Percentiles rank a stretch among this genome's conserved stretches.
phyloP scores from a whole-genome alignment of 2,888 invertebrate genomes.

The Lingula anatina region DNA sequence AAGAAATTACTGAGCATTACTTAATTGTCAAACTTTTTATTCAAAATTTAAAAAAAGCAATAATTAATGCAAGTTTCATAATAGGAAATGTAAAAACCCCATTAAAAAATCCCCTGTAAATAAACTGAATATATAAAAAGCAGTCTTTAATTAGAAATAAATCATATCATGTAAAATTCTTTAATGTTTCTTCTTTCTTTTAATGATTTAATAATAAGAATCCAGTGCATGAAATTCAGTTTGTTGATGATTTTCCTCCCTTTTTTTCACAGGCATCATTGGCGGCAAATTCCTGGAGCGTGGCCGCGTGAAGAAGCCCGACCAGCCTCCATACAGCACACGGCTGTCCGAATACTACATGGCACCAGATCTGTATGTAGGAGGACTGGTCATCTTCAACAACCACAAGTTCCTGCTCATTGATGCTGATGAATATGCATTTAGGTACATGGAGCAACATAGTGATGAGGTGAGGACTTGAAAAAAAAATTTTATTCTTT shows the following conservation, averaged over 20 bases:
- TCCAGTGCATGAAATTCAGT: neutral
- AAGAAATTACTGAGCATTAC: too few species aligned
- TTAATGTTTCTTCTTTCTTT: too few species aligned
- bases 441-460: slow-evolving; percentile 71
- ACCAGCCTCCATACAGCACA: slow-evolving; percentile 57
- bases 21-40: too few species aligned
- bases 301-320: slow-evolving; percentile 54
- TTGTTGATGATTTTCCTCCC: neutral
- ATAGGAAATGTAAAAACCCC: too few species aligned
- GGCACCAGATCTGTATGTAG: slow-evolving; percentile 45
- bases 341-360: slow-evolving; percentile 47
- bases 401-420: slow-evolving; percentile 45
- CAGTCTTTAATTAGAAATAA: too few species aligned
- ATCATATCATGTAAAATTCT: too few species aligned
- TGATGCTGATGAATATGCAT: slow-evolving; percentile 53
- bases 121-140: too few species aligned
- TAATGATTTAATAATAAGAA: neutral
- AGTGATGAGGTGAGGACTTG: slow-evolving; percentile 64
- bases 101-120: too few species aligned
- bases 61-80: too few species aligned
- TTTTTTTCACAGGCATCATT: slow-evolving; percentile 39
- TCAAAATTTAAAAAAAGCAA: too few species aligned
- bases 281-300: slow-evolving; percentile 53
- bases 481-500: too few species aligned
- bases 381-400: slow-evolving; percentile 46